Percentiles rank a stretch among this genome's conserved stretches.
Evolutionary conservation across 2,888 invertebrate genomes (phyloP).

Genomic region (Andrena chrysosceles): DNA sequence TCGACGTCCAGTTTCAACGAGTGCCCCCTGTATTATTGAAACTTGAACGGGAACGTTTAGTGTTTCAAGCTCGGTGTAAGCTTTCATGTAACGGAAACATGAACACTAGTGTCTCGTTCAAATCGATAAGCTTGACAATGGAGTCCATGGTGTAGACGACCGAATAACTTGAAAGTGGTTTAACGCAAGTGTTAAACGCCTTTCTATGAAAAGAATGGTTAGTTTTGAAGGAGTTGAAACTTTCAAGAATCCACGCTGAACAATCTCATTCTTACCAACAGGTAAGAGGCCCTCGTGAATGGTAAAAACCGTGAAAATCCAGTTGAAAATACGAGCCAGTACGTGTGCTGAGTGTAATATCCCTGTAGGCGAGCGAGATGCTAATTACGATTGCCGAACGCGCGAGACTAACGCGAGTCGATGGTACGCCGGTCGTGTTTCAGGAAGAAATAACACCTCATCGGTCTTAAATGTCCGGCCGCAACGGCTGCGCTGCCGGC

Average conservation of each 20-base stretch:
- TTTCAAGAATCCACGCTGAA: background rate
- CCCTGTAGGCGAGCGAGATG: constrained; percentile 28
- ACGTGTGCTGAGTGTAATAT: constrained; percentile 52
- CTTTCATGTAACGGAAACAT: background rate
- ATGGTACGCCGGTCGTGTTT: constrained; percentile 22
- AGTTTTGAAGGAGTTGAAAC: too few species aligned
- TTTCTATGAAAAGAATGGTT: too few species aligned
- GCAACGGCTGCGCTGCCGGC: constrained; percentile 33
- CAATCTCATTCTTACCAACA: background rate
- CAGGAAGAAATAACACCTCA: constrained; percentile 55
- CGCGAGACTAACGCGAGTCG: constrained; percentile 11
- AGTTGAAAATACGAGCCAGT: constrained; percentile 39
- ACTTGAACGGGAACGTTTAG: background rate
- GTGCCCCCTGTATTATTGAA: background rate
- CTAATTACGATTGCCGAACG: constrained; percentile 59
- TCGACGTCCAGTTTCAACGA: background rate
- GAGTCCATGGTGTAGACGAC: background rate
- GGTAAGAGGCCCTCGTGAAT: constrained; percentile 9
- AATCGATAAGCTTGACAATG: background rate
- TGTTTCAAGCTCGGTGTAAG: background rate
- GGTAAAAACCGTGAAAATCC: constrained; percentile 36
- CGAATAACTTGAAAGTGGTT: background rate
- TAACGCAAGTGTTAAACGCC: too few species aligned
- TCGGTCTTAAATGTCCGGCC: constrained; percentile 34
- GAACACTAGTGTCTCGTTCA: background rate